Conservation (phyloP, 2,888 invertebrate genomes). For the Hirtodrosophila alboralis region DNA sequence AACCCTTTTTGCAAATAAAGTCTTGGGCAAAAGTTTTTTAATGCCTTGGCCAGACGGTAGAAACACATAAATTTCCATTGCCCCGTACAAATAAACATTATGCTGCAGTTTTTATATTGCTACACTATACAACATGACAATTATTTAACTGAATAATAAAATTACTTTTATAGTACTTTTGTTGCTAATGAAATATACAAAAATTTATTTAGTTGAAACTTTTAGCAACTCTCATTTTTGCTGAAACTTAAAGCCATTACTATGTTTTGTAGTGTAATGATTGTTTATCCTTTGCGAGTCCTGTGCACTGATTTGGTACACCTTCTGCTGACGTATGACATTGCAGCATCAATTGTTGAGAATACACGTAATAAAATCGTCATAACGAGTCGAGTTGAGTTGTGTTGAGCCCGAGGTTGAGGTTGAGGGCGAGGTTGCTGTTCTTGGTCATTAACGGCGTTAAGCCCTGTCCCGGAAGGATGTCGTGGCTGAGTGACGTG, state of each 20-base stretch:
- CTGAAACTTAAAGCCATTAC: no score
- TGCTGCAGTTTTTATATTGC: conserved; percentile 68
- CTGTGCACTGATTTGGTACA: conserved; percentile 64
- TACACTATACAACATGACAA: conserved; percentile 25
- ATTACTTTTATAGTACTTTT: conserved; percentile 11
- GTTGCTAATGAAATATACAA: no score
- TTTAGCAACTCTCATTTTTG: background rate
- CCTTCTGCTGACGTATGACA: conserved; percentile 79
- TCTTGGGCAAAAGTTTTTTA: conserved; percentile 70
- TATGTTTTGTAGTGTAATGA: conserved; percentile 35
- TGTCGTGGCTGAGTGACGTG: conserved; percentile 78
- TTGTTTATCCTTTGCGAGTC: conserved; percentile 33
- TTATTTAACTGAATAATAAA: background rate
- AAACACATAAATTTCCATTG: conserved; percentile 70
- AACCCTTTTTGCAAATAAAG: conserved; percentile 60
- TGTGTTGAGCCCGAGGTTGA: conserved; percentile 12
- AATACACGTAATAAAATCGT: conserved; percentile 71
- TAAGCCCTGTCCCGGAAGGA: conserved; percentile 72
- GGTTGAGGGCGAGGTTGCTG: conserved; percentile 45
- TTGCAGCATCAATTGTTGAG: conserved; percentile 76
- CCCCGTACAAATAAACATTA: conserved; percentile 72
- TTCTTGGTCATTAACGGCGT: conserved; percentile 77
- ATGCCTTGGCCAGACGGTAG: conserved; percentile 55
- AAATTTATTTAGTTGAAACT: no score
- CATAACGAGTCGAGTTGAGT: conserved; percentile 50